A percentile compares a stretch with the other conserved stretches of the same genome.
phyloP scores from a whole-genome alignment of 1,140 invertebrate species.

The Caerostris darwini region DNA sequence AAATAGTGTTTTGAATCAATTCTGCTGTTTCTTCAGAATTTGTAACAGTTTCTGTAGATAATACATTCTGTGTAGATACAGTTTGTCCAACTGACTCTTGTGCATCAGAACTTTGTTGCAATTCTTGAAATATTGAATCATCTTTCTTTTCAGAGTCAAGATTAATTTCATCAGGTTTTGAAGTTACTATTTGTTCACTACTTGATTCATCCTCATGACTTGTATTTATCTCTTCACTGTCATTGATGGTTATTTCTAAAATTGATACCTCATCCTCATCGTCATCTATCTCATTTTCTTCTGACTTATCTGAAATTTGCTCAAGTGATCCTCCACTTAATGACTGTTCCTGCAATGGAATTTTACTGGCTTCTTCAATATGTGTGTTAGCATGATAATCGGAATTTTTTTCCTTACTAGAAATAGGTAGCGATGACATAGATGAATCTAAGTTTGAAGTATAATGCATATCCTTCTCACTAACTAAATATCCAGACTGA shows the following conservation, averaged over 20 bases:
- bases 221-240: not conserved
- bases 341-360: not conserved
- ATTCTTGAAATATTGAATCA: not conserved
- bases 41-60: not conserved
- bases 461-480: not conserved
- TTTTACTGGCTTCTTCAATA: not conserved
- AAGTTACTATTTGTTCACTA: not conserved
- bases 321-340: not conserved
- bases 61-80: not conserved
- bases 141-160: not conserved
- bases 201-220: not conserved
- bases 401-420: not conserved
- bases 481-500: not conserved
- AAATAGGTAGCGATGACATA: not conserved
- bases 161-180: not conserved
- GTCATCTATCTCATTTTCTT: conserved; percentile 12
- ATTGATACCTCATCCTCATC: not conserved
- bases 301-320: not conserved
- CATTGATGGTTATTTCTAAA: not conserved
- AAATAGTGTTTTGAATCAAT: not conserved
- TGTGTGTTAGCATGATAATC: not conserved
- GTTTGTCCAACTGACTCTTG: not conserved
- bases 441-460: not conserved
- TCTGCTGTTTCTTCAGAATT: not conserved
- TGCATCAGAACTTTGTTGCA: not conserved